Conservation (phyloP, 2,113 vertebrate species). For the Albula goreensis region DNA sequence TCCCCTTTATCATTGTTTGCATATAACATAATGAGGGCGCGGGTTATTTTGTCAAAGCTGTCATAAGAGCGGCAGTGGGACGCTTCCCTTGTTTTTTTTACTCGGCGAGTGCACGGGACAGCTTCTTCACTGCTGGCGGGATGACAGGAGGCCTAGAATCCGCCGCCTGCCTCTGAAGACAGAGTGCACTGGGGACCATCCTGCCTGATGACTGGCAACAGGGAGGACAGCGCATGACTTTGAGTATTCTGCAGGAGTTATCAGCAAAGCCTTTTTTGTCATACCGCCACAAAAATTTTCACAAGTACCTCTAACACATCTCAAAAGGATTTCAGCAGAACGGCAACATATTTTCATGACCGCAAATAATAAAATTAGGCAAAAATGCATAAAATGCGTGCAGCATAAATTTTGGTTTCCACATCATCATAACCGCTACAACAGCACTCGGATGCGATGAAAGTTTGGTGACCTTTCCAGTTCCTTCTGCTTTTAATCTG, state of each 20-base stretch:
- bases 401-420: background rate
- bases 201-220: background rate
- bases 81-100: background rate
- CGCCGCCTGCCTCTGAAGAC: background rate
- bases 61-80: constrained; percentile 41
- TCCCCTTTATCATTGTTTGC: constrained; percentile 75
- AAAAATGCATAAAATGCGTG: background rate
- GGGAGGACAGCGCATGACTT: background rate
- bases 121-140: background rate
- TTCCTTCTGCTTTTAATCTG: background rate
- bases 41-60: constrained; percentile 66
- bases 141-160: constrained; percentile 11
- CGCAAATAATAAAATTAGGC: background rate
- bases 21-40: constrained; percentile 65
- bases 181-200: background rate
- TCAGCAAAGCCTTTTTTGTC: background rate
- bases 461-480: background rate
- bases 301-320: background rate
- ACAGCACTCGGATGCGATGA: background rate
- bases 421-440: background rate
- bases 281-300: background rate
- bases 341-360: background rate
- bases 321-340: background rate
- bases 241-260: background rate
- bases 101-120: background rate